These are phyloP conservation scores for Drosophila neocordata DNA, from an alignment of 1,140 invertebrate genomes.

Conservation along the genomic window DNA sequence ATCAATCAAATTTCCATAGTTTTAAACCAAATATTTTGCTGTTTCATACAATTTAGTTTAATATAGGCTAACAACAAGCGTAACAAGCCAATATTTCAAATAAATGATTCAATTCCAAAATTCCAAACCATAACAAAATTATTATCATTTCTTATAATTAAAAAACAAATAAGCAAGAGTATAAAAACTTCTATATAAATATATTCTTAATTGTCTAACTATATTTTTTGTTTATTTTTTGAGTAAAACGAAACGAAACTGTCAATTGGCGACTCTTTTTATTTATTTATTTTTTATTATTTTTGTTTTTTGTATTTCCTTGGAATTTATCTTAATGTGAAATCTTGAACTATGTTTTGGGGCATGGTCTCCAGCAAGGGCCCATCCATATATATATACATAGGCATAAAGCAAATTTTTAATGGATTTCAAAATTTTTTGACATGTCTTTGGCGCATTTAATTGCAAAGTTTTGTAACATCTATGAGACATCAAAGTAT, in stretches of 20 bases:
- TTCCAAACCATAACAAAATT: no score
- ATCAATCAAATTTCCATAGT: no score
- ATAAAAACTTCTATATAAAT: neutral
- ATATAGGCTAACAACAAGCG: no score
- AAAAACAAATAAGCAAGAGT: neutral
- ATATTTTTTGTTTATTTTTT: slow-evolving; percentile 34
- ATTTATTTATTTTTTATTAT: neutral
- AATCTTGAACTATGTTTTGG: slow-evolving; percentile 76
- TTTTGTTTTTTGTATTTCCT: slow-evolving; percentile 66
- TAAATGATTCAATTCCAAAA: no score
- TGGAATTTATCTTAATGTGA: slow-evolving; percentile 79
- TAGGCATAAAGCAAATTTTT: slow-evolving; percentile 66
- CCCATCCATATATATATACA: slow-evolving; percentile 17
- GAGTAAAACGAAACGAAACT: slow-evolving; percentile 72
- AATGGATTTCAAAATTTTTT: slow-evolving; percentile 70
- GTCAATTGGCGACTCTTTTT: slow-evolving; percentile 65
- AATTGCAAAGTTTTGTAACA: slow-evolving; percentile 76
- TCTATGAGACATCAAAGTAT: slow-evolving; percentile 20
- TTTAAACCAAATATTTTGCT: no score
- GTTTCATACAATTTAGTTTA: no score
- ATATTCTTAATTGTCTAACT: slow-evolving; percentile 15
- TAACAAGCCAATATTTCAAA: no score
- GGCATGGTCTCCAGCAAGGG: slow-evolving; percentile 67
- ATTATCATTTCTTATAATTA: no score
- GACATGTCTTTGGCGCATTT: slow-evolving; percentile 68